Evolutionary conservation across 2,113 vertebrate genomes (phyloP).

Genomic region (Petrocephalus microphthalmus): DNA sequence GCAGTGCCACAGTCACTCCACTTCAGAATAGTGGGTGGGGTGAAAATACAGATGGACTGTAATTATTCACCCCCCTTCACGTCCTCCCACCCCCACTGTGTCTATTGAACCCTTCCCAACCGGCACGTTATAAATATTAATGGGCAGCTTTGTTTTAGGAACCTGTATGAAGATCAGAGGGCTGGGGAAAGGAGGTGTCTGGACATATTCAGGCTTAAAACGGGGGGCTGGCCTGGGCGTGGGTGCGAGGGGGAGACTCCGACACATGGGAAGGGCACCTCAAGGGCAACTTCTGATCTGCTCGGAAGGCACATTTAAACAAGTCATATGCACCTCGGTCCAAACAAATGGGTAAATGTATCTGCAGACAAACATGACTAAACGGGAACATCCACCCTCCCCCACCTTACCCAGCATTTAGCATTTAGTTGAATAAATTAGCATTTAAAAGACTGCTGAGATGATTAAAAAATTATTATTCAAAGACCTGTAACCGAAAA

Average conservation of each 20-base stretch:
- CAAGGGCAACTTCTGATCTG: slow-evolving; percentile 48
- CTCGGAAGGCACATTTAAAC: slow-evolving; percentile 17
- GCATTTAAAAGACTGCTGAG: background rate
- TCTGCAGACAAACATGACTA: background rate
- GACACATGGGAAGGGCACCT: slow-evolving; percentile 52
- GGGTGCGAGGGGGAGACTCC: slow-evolving; percentile 38
- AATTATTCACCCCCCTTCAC: slow-evolving; percentile 52
- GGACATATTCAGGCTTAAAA: slow-evolving; percentile 41
- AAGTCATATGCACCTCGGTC: background rate
- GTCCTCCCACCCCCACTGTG: slow-evolving; percentile 44
- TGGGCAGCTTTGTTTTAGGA: slow-evolving; percentile 61
- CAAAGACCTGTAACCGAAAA: background rate
- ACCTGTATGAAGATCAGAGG: slow-evolving; percentile 62
- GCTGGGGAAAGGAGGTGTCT: slow-evolving; percentile 51
- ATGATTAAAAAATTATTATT: slow-evolving; percentile 8
- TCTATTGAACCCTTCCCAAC: slow-evolving; percentile 60
- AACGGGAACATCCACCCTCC: background rate
- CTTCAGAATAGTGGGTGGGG: slow-evolving; percentile 45
- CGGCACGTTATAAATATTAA: slow-evolving; percentile 61
- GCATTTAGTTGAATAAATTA: background rate
- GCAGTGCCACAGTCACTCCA: slow-evolving; percentile 42
- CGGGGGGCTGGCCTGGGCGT: slow-evolving; percentile 38
- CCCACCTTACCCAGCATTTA: background rate
- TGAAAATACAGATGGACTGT: slow-evolving; percentile 47
- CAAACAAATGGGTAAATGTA: background rate